Percentiles rank a stretch among this genome's conserved stretches.
phyloP scores from a whole-genome alignment of 2,113 vertebrate genomes.

The Amphiprion ocellaris region DNA sequence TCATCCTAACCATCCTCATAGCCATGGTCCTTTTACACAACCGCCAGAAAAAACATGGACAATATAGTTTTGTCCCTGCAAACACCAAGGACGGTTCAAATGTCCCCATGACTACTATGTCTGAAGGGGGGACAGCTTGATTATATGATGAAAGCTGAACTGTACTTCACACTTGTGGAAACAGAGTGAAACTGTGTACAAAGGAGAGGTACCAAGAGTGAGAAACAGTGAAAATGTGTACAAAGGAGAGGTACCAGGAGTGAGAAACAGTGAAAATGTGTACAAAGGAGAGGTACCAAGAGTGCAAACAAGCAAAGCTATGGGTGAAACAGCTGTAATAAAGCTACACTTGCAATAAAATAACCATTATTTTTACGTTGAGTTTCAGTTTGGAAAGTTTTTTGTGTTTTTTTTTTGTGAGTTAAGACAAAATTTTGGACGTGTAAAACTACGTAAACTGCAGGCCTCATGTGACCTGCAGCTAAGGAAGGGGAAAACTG shows the following conservation, averaged over 20 bases:
- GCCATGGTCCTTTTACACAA: rapidly evolving
- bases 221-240: neutral
- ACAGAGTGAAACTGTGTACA: neutral
- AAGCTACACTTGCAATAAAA: too few relatives aligned
- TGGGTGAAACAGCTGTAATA: too few relatives aligned
- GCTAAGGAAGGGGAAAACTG: too few relatives aligned
- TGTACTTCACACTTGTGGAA: neutral
- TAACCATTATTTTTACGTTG: too few relatives aligned
- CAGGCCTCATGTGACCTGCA: too few relatives aligned
- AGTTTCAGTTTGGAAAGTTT: too few relatives aligned
- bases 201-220: neutral
- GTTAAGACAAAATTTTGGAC: too few relatives aligned
- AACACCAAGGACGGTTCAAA: neutral
- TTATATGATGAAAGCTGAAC: neutral
- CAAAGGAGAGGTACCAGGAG: neutral
- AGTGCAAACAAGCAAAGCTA: too few relatives aligned
- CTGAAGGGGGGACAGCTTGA: neutral
- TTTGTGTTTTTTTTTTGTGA: too few relatives aligned
- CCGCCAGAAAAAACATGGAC: slow-evolving; percentile 15
- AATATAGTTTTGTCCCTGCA: slow-evolving; percentile 43
- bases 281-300: too few relatives aligned
- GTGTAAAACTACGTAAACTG: too few relatives aligned
- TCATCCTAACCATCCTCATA: rapidly evolving
- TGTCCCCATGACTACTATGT: slow-evolving; percentile 16
- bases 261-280: neutral